A percentile compares a stretch with the other conserved stretches of the same genome.
phyloP scores from a whole-genome alignment of 2,888 invertebrate species.

The Gisinianus flammeolus region DNA sequence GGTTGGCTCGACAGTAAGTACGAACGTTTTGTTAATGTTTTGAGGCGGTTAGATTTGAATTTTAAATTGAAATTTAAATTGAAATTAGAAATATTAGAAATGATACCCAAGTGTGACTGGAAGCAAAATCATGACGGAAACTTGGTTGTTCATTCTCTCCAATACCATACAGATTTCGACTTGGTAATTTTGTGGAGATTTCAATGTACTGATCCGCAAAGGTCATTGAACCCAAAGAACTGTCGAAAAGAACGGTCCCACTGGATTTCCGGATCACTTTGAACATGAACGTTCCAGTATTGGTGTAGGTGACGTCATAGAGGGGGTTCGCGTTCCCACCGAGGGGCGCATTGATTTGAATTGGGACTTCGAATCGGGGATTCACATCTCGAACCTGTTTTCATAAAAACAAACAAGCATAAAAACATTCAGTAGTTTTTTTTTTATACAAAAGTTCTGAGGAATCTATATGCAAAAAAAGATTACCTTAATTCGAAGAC shows the following conservation, averaged over 20 bases:
- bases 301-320: conserved; percentile 53
- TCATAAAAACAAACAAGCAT: too few relatives aligned
- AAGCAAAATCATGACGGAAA: conserved; percentile 61
- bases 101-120: background rate
- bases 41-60: too few relatives aligned
- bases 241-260: conserved; percentile 57
- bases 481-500: conserved; percentile 51
- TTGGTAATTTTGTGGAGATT: conserved; percentile 61
- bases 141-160: conserved; percentile 62
- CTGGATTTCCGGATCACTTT: conserved; percentile 58
- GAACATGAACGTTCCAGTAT: conserved; percentile 60
- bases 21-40: too few relatives aligned
- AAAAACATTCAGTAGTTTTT: too few relatives aligned
- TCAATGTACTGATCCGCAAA: conserved; percentile 64
- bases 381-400: conserved; percentile 44
- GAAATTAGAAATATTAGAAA: too few relatives aligned
- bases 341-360: conserved; percentile 45
- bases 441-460: too few relatives aligned
- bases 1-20: too few relatives aligned
- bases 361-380: conserved; percentile 53
- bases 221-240: conserved; percentile 61
- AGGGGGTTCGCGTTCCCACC: conserved; percentile 49
- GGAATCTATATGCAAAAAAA: too few relatives aligned
- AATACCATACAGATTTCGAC: conserved; percentile 63
- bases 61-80: too few relatives aligned